Percentiles rank a stretch among this genome's conserved stretches.
These are phyloP conservation scores for Cossypha caffra DNA, from an alignment of 2,797 vertebrate genomes.

Conservation along the genomic window DNA sequence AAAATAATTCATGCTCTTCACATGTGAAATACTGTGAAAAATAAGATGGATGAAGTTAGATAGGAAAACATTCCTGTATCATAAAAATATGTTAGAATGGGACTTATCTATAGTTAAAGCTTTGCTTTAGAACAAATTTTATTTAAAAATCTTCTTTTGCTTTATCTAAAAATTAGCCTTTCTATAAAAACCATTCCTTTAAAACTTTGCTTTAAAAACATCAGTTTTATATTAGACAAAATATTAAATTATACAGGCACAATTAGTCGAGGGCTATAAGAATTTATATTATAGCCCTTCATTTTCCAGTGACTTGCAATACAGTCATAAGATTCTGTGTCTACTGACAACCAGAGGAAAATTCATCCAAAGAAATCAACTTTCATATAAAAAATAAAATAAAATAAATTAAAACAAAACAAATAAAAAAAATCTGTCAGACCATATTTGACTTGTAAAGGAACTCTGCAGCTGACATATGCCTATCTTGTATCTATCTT, in stretches of 20 bases:
- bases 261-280: slow-evolving; percentile 17
- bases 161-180: slow-evolving; percentile 70
- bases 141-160: slow-evolving; percentile 57
- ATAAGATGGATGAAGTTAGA: slow-evolving; percentile 44
- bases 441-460: background rate
- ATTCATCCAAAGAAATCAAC: slow-evolving; percentile 9
- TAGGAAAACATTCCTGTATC: slow-evolving; percentile 54
- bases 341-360: slow-evolving; percentile 21
- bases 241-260: slow-evolving; percentile 68
- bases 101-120: slow-evolving; percentile 49
- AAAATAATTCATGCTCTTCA: slow-evolving; percentile 4
- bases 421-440: background rate
- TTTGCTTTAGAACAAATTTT: slow-evolving; percentile 66
- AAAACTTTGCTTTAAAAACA: slow-evolving; percentile 64
- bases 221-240: slow-evolving; percentile 51
- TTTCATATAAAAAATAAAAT: background rate
- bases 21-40: slow-evolving; percentile 54
- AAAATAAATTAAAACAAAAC: background rate
- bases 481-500: background rate
- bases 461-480: background rate
- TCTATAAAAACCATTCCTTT: slow-evolving; percentile 69
- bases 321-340: slow-evolving; percentile 26
- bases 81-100: slow-evolving; percentile 61
- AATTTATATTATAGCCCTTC: slow-evolving; percentile 18
- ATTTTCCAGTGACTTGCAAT: slow-evolving; percentile 46